Evolutionary conservation across 2,797 vertebrate species (phyloP).

Genomic region (Huso huso): DNA sequence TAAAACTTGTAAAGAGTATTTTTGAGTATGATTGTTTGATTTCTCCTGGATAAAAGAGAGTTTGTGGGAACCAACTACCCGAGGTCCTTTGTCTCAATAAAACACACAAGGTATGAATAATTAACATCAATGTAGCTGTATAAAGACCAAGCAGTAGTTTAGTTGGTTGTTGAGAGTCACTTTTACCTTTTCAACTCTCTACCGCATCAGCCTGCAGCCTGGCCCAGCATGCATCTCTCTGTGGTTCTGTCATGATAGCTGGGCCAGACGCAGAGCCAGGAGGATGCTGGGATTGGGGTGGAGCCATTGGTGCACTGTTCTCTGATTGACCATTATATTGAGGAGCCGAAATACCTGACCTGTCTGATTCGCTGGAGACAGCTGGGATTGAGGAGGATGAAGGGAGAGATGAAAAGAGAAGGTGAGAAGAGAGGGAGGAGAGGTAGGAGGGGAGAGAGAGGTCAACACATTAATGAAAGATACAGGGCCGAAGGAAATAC

Average conservation of each 20-base stretch:
- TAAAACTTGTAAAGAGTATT: too few species aligned
- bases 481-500: too few species aligned
- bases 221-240: constrained; percentile 26
- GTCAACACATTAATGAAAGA: too few species aligned
- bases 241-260: accelerated
- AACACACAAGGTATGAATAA: not conserved
- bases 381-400: constrained; percentile 24
- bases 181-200: constrained; percentile 21
- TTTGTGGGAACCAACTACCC: too few species aligned
- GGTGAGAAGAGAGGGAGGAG: too few species aligned
- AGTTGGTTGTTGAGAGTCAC: too few species aligned
- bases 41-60: too few species aligned
- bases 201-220: constrained; percentile 23
- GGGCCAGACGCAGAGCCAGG: constrained; percentile 37
- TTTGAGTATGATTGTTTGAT: too few species aligned
- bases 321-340: constrained; percentile 15
- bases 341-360: constrained; percentile 19
- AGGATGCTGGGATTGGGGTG: constrained; percentile 30
- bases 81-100: too few species aligned
- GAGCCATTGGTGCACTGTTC: not conserved
- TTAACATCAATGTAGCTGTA: not conserved
- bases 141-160: too few species aligned
- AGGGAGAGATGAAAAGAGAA: too few species aligned
- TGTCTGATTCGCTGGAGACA: constrained; percentile 24
- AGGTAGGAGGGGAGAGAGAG: too few species aligned